These are phyloP conservation scores for Barypeithes pellucidus DNA, from an alignment of 2,888 invertebrate genomes.

Conservation along the genomic window DNA sequence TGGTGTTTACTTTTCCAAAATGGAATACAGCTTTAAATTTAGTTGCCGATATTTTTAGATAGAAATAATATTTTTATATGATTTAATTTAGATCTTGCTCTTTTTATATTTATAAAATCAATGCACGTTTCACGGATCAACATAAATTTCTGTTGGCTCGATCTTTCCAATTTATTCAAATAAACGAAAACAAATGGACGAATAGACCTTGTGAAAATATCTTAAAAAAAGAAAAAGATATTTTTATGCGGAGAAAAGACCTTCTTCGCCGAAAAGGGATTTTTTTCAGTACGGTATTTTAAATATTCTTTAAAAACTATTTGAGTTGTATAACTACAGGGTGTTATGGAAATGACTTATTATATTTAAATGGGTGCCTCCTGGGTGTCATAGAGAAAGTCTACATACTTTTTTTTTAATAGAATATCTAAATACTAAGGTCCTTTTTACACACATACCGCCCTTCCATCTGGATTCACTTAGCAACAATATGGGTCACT, in stretches of 20 bases:
- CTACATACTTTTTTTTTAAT: no score
- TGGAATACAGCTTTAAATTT: slow-evolving; percentile 47
- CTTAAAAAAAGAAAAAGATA: neutral
- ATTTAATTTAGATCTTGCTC: slow-evolving; percentile 24
- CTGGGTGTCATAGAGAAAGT: no score
- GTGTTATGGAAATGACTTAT: no score
- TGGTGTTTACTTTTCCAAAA: slow-evolving; percentile 56
- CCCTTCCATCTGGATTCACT: no score
- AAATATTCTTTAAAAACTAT: neutral
- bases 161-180: slow-evolving; percentile 15
- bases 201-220: neutral
- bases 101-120: slow-evolving; percentile 29
- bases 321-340: neutral
- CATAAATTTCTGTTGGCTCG: slow-evolving; percentile 10
- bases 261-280: neutral
- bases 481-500: no score
- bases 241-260: neutral
- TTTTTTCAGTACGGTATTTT: neutral
- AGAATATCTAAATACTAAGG: no score
- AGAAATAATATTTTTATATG: slow-evolving; percentile 54
- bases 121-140: slow-evolving; percentile 20
- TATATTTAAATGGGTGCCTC: no score
- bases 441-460: no score
- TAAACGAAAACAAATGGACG: slow-evolving; percentile 16
- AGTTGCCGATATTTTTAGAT: slow-evolving; percentile 51